These are phyloP conservation scores for Trachelus troglodyta DNA, from an alignment of 2,888 invertebrate genomes.

Conservation along the genomic window DNA sequence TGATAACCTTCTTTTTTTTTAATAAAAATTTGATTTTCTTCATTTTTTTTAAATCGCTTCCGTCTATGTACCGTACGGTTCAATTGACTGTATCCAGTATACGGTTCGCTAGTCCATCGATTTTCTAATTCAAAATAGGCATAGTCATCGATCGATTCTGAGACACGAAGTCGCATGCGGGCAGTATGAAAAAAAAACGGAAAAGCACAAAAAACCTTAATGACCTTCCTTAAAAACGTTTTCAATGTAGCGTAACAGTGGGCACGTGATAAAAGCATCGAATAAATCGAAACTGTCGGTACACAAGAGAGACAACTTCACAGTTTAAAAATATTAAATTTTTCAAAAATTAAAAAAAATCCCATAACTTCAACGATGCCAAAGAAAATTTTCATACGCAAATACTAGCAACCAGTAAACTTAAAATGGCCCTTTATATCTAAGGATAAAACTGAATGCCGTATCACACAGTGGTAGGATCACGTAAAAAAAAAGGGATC, in stretches of 20 bases:
- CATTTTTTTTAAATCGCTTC: not conserved
- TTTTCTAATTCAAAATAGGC: not conserved
- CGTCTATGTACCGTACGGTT: not conserved
- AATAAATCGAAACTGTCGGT: not conserved
- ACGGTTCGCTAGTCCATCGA: not conserved
- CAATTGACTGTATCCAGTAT: not conserved
- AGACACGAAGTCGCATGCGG: not conserved
- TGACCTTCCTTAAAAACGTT: not conserved
- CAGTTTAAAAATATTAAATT: not conserved
- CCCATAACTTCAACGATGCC: not conserved
- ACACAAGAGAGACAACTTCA: not conserved
- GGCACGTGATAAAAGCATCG: not conserved
- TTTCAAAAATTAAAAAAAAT: not conserved
- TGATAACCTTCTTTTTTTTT: not conserved
- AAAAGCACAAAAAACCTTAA: not conserved
- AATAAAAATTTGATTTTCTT: not conserved
- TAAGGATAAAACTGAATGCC: not conserved
- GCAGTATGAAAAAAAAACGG: not conserved
- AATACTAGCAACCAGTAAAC: not conserved
- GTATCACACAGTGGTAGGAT: not conserved
- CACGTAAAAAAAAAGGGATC: not conserved
- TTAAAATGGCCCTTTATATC: not conserved
- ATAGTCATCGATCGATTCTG: not conserved
- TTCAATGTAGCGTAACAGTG: not conserved
- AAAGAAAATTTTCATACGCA: not conserved